Conservation (phyloP, 2,113 vertebrate genomes). For the Cyphomyrus discorhynchus region DNA sequence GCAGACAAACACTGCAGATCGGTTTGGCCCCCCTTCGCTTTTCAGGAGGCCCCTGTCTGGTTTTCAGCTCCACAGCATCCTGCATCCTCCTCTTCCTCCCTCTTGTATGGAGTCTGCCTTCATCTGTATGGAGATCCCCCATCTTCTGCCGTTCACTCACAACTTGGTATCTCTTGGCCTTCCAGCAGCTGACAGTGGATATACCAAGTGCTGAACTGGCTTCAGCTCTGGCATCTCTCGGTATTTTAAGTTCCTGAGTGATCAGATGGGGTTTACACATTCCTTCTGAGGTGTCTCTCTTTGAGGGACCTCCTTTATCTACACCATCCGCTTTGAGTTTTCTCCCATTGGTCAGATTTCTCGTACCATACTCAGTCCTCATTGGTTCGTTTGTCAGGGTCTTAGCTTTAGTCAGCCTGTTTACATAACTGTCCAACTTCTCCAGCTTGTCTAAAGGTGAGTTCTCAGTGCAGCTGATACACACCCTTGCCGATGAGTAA, state of each 20-base stretch:
- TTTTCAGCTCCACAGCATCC: background rate
- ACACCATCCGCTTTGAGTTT: background rate
- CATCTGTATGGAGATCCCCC: background rate
- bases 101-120: background rate
- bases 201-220: background rate
- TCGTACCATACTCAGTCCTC: background rate
- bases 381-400: background rate
- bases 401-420: background rate
- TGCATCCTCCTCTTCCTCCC: constrained; percentile 1
- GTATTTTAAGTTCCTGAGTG: background rate
- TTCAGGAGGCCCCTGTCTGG: background rate
- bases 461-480: background rate
- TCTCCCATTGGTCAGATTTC: background rate
- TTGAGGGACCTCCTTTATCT: background rate
- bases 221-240: background rate
- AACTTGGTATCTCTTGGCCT: background rate
- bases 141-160: background rate
- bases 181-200: background rate
- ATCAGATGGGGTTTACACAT: background rate
- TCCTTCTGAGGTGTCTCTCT: background rate
- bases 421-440: background rate
- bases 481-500: background rate
- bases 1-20: background rate
- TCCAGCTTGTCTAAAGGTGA: background rate
- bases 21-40: background rate